These are phyloP conservation scores for Lacerta viridis DNA, from an alignment of 2,797 vertebrate species.

Conservation along the genomic window DNA sequence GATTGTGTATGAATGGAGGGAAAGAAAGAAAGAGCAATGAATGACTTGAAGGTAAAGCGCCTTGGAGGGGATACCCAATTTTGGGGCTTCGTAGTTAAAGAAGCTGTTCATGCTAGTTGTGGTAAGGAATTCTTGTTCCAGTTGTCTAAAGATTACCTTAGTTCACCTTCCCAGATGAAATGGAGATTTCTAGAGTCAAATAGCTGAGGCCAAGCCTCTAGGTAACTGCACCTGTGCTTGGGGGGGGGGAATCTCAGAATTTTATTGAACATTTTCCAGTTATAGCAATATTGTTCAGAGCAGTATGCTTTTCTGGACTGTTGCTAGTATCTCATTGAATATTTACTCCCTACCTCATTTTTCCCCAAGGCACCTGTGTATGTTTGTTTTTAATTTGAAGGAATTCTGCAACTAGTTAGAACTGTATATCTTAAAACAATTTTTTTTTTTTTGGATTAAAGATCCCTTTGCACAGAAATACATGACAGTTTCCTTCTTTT, in stretches of 20 bases:
- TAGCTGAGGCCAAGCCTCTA: neutral
- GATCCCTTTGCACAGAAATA: constrained; percentile 14
- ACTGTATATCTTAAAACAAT: neutral
- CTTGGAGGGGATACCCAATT: neutral
- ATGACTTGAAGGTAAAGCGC: neutral
- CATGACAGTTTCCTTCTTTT: constrained; percentile 20
- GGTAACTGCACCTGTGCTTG: neutral
- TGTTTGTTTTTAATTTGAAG: neutral
- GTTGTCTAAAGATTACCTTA: neutral
- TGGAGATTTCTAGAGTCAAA: neutral
- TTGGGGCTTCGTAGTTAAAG: neutral
- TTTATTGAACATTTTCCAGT: neutral
- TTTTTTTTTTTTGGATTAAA: neutral
- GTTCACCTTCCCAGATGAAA: neutral
- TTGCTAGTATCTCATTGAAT: neutral
- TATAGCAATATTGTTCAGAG: neutral
- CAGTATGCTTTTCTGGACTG: neutral
- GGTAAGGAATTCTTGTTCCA: neutral
- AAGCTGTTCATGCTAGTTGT: too few relatives aligned
- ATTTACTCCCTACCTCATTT: neutral
- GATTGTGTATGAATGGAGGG: neutral
- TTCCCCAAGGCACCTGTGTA: neutral
- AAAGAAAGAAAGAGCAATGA: neutral
- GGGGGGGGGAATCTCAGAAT: neutral
- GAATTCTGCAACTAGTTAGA: constrained; percentile 8